Base-by-base conservation (phyloP, 2,888 invertebrate genomes). In the Patella caerulea region DNA sequence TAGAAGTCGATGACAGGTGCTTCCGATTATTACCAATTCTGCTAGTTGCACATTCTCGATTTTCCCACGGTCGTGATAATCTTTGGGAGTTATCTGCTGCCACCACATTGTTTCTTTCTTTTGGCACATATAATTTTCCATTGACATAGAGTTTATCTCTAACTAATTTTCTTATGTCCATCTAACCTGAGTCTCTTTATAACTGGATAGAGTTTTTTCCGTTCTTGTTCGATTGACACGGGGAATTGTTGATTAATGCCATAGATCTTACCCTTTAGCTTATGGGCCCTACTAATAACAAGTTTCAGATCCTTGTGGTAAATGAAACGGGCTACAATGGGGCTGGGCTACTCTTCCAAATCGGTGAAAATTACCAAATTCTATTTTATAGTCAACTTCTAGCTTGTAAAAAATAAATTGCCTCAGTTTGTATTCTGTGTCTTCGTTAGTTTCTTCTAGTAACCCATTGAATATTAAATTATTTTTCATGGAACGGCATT, bases 171-270 rank as follows among this genome's bases (percentile, higher is more conserved):
- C 17, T 17, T 54, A 3, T 56, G 24, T 56, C 73, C 73, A 19
- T 24, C 59, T 15, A 29, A 24, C 11, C 29, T 55, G 11, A 59
- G 34, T 9, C 15, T 73, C 4, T 56, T 55, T 19, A 55, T 24
- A 19, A 73, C 29, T n/a, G 59, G 73, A n/a, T 55, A 59, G 19
- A 73, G 29, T 59, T 59, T 55, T n/a, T 73, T 73, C 56, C 73
- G 55, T 34, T 56, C 19, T 14, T 56, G 56, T 34, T 73, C 56
- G 15, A 73, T 73, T n/a, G 34, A 29, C 56, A 24, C 17, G 2
- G 73, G 73, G 73, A 73, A 73, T 59, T 73, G 73, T 56, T 73
- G 56, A n/a, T 56, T 59, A 59, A 73, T 73, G n/a, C 65, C 65
- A 0, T n/a, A 65, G 9, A 24, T n/a, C n/a, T 24, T 65, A 24